phyloP scores from a whole-genome alignment of 2,113 vertebrate genomes.

The Thryonomys swinderianus region DNA sequence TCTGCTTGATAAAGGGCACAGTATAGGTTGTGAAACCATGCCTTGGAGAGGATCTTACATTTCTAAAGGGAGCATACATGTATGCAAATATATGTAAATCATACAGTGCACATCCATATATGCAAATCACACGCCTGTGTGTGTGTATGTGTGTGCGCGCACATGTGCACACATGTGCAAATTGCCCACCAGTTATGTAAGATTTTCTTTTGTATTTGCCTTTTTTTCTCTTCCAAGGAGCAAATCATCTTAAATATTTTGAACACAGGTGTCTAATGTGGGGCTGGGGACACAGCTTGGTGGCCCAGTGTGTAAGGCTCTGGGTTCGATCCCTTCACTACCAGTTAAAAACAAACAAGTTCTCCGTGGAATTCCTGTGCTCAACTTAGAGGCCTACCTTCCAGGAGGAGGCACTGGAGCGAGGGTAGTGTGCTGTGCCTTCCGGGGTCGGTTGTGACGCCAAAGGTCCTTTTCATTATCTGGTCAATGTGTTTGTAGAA shows the following conservation, averaged over 20 bases:
- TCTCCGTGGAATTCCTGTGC: background rate
- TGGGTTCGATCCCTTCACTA: background rate
- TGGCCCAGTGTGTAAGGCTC: background rate
- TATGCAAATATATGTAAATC: background rate
- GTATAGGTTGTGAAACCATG: background rate
- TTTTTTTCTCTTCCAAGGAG: background rate
- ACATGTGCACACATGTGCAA: background rate
- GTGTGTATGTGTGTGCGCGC: too few species aligned
- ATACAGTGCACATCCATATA: background rate
- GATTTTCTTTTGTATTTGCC: slow-evolving; percentile 24
- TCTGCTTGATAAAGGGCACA: slow-evolving; percentile 33
- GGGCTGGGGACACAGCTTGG: background rate
- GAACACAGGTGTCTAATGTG: slow-evolving; percentile 9
- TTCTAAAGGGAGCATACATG: background rate
- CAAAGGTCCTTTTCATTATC: background rate
- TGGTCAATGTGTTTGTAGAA: slow-evolving; percentile 10
- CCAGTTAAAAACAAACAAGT: background rate
- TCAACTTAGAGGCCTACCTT: slow-evolving; percentile 32
- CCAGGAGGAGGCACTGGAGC: background rate
- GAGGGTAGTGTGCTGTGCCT: too few species aligned
- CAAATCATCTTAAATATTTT: slow-evolving; percentile 60
- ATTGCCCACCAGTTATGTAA: background rate
- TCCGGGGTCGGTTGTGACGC: background rate
- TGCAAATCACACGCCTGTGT: too few species aligned
- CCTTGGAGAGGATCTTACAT: background rate